phyloP scores from a whole-genome alignment of 2,888 invertebrate species.

The Bombyx huttoni region DNA sequence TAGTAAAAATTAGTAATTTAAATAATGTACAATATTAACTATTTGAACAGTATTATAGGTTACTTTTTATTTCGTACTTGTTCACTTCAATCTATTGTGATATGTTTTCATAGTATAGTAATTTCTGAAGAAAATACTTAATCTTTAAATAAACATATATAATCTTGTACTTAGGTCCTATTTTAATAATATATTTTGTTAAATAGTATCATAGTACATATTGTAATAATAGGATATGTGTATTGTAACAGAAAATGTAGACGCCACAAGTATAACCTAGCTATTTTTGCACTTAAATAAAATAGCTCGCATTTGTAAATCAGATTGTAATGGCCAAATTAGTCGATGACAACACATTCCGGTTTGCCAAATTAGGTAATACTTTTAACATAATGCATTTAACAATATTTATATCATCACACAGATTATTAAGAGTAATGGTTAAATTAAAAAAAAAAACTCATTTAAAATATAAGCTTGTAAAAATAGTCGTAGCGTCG shows the following conservation, averaged over 20 bases:
- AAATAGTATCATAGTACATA: background rate
- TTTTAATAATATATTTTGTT: slow-evolving; percentile 3
- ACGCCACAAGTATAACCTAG: background rate
- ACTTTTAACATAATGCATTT: slow-evolving; percentile 35
- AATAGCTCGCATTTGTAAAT: background rate
- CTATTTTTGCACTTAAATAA: background rate
- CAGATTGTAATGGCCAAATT: slow-evolving; percentile 26
- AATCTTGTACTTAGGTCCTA: slow-evolving; percentile 12
- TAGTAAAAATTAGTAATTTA: slow-evolving; percentile 38
- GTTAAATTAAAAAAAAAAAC: slow-evolving; percentile 8
- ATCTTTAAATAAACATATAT: slow-evolving; percentile 8
- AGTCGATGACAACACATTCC: slow-evolving; percentile 51
- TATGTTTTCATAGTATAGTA: slow-evolving; percentile 40
- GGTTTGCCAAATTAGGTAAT: slow-evolving; percentile 58
- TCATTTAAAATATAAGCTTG: slow-evolving; percentile 8
- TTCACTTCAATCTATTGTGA: slow-evolving; percentile 53
- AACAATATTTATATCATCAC: slow-evolving; percentile 22
- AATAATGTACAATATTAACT: slow-evolving; percentile 24
- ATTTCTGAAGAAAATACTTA: slow-evolving; percentile 19
- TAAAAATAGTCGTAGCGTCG: slow-evolving; percentile 18
- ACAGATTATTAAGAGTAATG: slow-evolving; percentile 4
- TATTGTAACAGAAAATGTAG: background rate
- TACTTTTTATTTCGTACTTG: slow-evolving; percentile 45
- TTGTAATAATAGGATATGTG: background rate
- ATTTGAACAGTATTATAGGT: slow-evolving; percentile 68